Conservation (phyloP, 2,888 invertebrate species). For the Leuctra nigra region DNA sequence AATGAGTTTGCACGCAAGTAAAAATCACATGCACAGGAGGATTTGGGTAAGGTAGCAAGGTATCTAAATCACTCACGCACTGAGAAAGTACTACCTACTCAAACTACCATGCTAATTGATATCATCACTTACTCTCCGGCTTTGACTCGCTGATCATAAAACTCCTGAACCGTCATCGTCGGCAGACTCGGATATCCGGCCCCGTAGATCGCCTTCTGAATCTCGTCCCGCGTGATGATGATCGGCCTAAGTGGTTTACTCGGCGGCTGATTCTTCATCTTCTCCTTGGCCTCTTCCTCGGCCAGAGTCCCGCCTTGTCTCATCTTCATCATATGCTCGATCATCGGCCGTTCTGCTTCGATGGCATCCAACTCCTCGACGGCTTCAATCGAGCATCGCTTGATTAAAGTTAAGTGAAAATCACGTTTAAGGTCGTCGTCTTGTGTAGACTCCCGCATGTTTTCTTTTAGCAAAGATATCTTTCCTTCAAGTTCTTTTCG, state of each 20-base stretch:
- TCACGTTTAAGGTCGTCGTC: slow-evolving; percentile 75
- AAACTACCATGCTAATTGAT: too few species aligned
- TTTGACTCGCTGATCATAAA: slow-evolving; percentile 78
- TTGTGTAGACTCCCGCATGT: neutral
- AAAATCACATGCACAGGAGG: too few species aligned
- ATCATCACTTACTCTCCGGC: slow-evolving; percentile 62
- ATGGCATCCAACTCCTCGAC: slow-evolving; percentile 74
- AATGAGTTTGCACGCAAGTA: too few species aligned
- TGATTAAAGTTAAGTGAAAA: slow-evolving; percentile 71
- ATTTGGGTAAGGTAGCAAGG: too few species aligned
- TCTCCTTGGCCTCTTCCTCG: slow-evolving; percentile 31
- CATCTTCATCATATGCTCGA: slow-evolving; percentile 57
- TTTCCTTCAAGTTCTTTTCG: slow-evolving; percentile 7
- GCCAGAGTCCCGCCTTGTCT: slow-evolving; percentile 26
- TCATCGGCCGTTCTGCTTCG: slow-evolving; percentile 67
- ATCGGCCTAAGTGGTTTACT: slow-evolving; percentile 64
- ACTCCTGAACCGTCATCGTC: slow-evolving; percentile 89
- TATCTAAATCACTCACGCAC: too few species aligned
- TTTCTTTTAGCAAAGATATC: neutral
- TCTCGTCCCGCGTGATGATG: slow-evolving; percentile 79
- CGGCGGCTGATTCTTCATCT: too few species aligned
- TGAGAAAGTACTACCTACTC: too few species aligned
- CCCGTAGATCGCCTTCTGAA: slow-evolving; percentile 90
- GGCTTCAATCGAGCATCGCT: slow-evolving; percentile 64
- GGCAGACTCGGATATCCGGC: slow-evolving; percentile 92